A percentile compares a stretch with the other conserved stretches of the same genome.
Conservation (phyloP, 2,797 vertebrate species). For the Halcyon chelicuti region DNA sequence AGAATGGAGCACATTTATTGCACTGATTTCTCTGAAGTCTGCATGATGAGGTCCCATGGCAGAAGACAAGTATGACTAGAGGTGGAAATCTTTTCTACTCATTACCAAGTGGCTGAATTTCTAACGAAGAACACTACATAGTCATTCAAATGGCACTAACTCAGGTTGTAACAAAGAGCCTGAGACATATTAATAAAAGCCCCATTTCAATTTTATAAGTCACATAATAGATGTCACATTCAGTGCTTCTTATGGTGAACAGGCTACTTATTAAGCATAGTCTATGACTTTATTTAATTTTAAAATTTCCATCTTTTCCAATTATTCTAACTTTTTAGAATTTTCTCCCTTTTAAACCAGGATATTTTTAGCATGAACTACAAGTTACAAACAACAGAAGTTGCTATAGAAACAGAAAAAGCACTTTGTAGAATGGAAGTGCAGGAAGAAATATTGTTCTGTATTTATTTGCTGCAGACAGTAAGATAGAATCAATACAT, state of each 20-base stretch:
- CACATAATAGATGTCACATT: conserved; percentile 44
- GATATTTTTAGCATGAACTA: conserved; percentile 70
- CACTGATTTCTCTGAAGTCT: neutral
- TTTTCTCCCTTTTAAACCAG: conserved; percentile 56
- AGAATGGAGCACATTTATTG: neutral
- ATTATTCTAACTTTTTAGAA: conserved; percentile 68
- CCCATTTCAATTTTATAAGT: conserved; percentile 55
- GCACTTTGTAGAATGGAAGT: conserved; percentile 62
- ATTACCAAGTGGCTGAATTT: conserved; percentile 31
- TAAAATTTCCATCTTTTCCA: conserved; percentile 36
- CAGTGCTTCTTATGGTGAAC: conserved; percentile 36
- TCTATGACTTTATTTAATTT: conserved; percentile 62
- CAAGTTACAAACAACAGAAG: conserved; percentile 77
- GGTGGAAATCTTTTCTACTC: neutral
- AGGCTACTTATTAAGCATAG: conserved; percentile 47
- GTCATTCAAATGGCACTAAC: conserved; percentile 43
- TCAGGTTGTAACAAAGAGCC: conserved; percentile 33
- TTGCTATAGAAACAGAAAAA: conserved; percentile 80
- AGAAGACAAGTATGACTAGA: neutral
- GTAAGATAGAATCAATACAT: conserved; percentile 32
- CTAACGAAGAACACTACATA: conserved; percentile 33
- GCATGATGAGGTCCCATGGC: neutral
- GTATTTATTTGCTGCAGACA: conserved; percentile 47
- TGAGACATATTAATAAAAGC: conserved; percentile 49
- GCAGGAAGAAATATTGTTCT: conserved; percentile 55